A percentile compares a stretch with the other conserved stretches of the same genome.
Conservation (phyloP, 2,888 invertebrate genomes). For the Philereme vetulata region DNA sequence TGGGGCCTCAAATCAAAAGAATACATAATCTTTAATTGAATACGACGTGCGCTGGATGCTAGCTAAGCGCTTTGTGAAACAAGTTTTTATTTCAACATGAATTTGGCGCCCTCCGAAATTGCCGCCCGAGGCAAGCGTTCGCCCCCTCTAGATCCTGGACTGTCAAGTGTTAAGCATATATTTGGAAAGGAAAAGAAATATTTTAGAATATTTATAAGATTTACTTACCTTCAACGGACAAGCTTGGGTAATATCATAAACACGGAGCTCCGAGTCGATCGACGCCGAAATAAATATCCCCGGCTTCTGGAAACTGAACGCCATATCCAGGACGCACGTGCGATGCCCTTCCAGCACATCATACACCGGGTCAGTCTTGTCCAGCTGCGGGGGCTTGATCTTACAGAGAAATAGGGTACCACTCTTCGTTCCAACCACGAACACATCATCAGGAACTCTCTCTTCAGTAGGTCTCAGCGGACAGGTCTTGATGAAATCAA, state of each 20-base stretch:
- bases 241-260: slow-evolving; percentile 63
- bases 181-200: background rate
- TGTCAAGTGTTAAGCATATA: background rate
- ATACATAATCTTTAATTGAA: too few species aligned
- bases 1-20: too few species aligned
- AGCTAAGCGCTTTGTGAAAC: too few species aligned
- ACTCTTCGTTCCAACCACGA: slow-evolving; percentile 65
- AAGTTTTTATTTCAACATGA: too few species aligned
- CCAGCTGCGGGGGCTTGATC: slow-evolving; percentile 44
- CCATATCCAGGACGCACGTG: slow-evolving; percentile 62
- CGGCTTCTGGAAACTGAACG: slow-evolving; percentile 61
- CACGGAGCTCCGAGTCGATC: slow-evolving; percentile 66
- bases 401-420: slow-evolving; percentile 63
- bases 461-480: slow-evolving; percentile 59
- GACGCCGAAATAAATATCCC: slow-evolving; percentile 66
- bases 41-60: too few species aligned
- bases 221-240: slow-evolving; percentile 63
- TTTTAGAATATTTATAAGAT: too few species aligned
- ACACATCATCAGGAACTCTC: slow-evolving; percentile 57
- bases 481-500: slow-evolving; percentile 64
- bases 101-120: too few species aligned
- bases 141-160: too few species aligned
- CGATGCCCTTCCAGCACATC: slow-evolving; percentile 59
- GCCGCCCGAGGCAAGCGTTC: too few species aligned
- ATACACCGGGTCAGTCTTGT: slow-evolving; percentile 55